These are phyloP conservation scores for Ondatra zibethicus DNA, from an alignment of 2,113 vertebrate species.

Conservation along the genomic window DNA sequence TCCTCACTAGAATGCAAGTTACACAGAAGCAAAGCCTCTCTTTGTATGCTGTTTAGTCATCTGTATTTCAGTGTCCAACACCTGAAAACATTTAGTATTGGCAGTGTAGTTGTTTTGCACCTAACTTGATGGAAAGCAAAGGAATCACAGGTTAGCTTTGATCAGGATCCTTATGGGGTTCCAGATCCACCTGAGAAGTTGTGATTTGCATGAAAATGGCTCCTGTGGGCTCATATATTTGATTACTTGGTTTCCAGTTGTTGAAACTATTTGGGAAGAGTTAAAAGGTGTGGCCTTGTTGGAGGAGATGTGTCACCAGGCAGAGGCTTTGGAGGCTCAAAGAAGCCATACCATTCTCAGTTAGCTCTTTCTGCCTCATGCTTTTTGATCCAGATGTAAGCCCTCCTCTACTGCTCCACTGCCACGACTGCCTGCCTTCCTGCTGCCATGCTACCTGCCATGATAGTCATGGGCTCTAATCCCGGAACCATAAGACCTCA, in stretches of 20 bases:
- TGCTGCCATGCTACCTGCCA: background rate
- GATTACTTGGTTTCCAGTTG: background rate
- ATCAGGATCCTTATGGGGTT: background rate
- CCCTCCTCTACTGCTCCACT: background rate
- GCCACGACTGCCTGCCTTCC: background rate
- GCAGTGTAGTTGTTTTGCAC: background rate
- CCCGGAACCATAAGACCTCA: background rate
- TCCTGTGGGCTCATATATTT: background rate
- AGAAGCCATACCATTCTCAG: background rate
- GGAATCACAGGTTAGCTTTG: background rate
- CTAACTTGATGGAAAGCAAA: background rate
- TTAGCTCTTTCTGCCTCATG: background rate
- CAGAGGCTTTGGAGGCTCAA: background rate
- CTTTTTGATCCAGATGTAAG: background rate
- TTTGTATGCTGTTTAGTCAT: background rate
- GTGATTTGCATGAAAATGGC: background rate
- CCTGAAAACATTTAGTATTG: no score
- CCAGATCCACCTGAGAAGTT: background rate
- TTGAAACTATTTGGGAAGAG: background rate
- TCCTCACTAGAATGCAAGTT: background rate
- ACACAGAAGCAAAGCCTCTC: background rate
- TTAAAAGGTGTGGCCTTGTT: background rate
- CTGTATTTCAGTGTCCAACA: background rate
- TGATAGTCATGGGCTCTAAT: background rate
- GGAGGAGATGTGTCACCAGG: background rate